Evolutionary conservation across 1,140 invertebrate species (phyloP), one percentile per base, ranked within the genome.

Genomic region (Belonocnema kinseyi): DNA sequence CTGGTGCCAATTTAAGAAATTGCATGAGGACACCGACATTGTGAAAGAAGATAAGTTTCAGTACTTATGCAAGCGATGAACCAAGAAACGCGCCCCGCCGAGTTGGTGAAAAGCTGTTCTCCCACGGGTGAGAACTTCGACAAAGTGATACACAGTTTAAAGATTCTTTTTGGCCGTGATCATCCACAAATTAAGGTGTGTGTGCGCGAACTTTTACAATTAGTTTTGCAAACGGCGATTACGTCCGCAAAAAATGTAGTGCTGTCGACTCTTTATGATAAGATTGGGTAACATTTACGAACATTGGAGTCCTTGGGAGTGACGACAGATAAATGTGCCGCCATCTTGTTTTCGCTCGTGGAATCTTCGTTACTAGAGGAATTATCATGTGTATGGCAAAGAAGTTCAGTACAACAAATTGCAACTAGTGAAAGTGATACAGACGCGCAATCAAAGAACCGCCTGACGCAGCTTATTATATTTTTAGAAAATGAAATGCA

Each of bases 1-100:
- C 73, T 84, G 83, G 83, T 17, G 26, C 26, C 26, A 26, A 26
- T 87, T 87, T 74, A 74, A 80, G 73, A 85, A 81, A 73, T 80
- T 84, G 17, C 61, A 86, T 75, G 74, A 83, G 8, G 72, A 85
- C 53, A 13, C 50, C n/a, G 61, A 72, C 13, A 82, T 84, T 40
- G 71, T 17, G 14, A 50, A 77, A 17, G 73, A 40, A n/a, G 83
- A 85, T 40, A 86, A 84, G 54, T 81, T 78, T 61, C 78, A 85
- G 54, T 80, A 82, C 70, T 26, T 26, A 26, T 26, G 26, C 26
- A 26, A 26, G 26, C 26, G 26, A 26, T 26, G 26, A 26, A 2
- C 26, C 26, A 26, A 26, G 26, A 26, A 2, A 2, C 26, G 26
- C 26, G 26, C 26, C 1, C 26, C 26, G 26, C 26, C 26, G 26